These are phyloP conservation scores for Microctonus hyperodae DNA, from an alignment of 2,888 invertebrate species.

Conservation along the genomic window DNA sequence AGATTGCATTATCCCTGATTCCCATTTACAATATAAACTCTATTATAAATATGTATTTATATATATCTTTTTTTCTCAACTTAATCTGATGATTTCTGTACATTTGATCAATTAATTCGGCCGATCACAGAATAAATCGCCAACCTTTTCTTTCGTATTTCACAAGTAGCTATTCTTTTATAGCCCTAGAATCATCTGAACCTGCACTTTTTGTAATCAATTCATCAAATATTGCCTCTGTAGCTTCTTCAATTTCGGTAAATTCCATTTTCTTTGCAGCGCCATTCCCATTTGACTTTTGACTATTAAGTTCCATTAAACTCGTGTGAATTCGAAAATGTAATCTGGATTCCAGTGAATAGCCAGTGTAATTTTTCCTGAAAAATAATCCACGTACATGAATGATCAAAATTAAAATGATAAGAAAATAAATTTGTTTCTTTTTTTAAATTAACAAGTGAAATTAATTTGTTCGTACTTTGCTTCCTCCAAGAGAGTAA, in stretches of 20 bases:
- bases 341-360: constrained; percentile 85
- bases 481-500: constrained; percentile 78
- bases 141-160: not conserved
- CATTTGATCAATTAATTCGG: not conserved
- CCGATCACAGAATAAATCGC: not conserved
- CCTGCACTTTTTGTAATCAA: constrained; percentile 13
- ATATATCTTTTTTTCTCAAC: not conserved
- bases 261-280: not conserved
- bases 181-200: not conserved
- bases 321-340: constrained; percentile 90
- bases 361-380: constrained; percentile 89
- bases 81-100: not conserved
- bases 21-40: not conserved
- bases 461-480: constrained; percentile 74
- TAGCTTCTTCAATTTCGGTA: constrained; percentile 33
- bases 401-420: too few species aligned
- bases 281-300: constrained; percentile 41
- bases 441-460: too few species aligned
- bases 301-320: constrained; percentile 64
- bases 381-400: too few species aligned
- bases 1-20: not conserved
- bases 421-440: too few species aligned
- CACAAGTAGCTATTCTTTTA: not conserved
- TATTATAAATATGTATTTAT: constrained; percentile 4
- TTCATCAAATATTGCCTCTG: constrained; percentile 38